These are phyloP conservation scores for Puntigrus tetrazona DNA, from an alignment of 2,113 vertebrate species.

Conservation along the genomic window DNA sequence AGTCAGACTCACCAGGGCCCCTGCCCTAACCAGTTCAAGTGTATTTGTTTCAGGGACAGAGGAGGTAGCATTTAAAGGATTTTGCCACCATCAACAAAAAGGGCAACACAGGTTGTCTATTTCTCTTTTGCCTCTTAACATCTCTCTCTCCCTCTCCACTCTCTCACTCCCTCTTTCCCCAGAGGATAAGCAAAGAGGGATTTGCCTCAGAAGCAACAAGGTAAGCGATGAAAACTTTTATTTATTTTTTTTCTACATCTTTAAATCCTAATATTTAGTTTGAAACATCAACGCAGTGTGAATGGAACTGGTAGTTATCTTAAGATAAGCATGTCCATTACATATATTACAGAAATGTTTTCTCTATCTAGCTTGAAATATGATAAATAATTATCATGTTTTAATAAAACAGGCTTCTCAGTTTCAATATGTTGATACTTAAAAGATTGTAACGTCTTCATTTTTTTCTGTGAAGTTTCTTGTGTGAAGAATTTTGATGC, in stretches of 20 bases:
- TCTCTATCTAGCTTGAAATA: neutral
- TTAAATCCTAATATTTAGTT: conserved; percentile 11
- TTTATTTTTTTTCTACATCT: neutral
- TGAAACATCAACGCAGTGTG: neutral
- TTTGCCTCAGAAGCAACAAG: conserved; percentile 66
- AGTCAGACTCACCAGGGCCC: conserved; percentile 48
- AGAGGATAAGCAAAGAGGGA: conserved; percentile 54
- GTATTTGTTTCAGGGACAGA: conserved; percentile 55
- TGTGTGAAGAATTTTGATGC: neutral
- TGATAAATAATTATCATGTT: neutral
- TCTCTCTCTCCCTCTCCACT: conserved; percentile 57
- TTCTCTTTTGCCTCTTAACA: conserved; percentile 54
- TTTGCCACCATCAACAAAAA: conserved; percentile 75
- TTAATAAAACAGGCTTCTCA: neutral
- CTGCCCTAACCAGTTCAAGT: conserved; percentile 59
- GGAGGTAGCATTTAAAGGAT: conserved; percentile 63
- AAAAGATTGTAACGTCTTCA: neutral
- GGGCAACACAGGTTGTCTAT: conserved; percentile 60
- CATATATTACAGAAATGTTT: neutral
- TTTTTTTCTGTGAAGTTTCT: neutral
- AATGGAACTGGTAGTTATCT: neutral
- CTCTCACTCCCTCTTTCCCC: conserved; percentile 59
- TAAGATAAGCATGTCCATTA: neutral
- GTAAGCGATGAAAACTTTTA: conserved; percentile 59
- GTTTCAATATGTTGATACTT: neutral